Evolutionary conservation across 2,797 vertebrate species (phyloP), one percentile per base, ranked within the genome.

Genomic region (Myiothlypis chrysogaster): DNA sequence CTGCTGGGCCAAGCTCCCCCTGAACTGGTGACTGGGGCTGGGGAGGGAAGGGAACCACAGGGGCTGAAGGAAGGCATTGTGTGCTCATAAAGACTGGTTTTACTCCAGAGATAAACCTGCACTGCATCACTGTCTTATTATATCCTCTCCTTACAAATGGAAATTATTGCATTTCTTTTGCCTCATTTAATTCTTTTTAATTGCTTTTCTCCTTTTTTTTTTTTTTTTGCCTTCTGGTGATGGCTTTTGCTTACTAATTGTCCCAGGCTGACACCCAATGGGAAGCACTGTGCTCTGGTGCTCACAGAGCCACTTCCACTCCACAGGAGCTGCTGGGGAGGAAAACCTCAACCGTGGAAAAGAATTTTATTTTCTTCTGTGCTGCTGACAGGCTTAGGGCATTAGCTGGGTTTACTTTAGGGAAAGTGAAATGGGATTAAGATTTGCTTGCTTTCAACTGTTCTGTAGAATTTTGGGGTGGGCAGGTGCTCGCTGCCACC

Each of bases 111-210:
- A 95, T 69, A 95, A 95, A 94, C 83, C 89, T 46, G 80, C 83
- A 64, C 72, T 88, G 84, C 90, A 95, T 94, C 95, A 89, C 77
- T 97, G 89, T 82, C 85, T 90, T 84, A 84, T 90, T 95, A 95
- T 53, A 90, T 68, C 86, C 82, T 53, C 79, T 77, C 93, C 94
- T 95, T 97, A 93, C 94, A 96, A 70, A 97, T 96, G 95, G 95
- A 96, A 96, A 97, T 96, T 87, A 97, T 86, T 93, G 90, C 83
- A 87, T 97, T 96, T 75, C 92, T 95, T 95, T 94, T 96, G 95
- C 95, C 92, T 96, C 94, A 95, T 95, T 97, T 96, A 93, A 93
- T 96, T 94, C 84, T 92, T 96, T 95, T 90, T 92, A 92, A 88
- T 84, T 55, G 60, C 25, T 65, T 93, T 81, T 89, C 39, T 84